Percentiles rank a stretch among this genome's conserved stretches.
phyloP scores from a whole-genome alignment of 2,797 vertebrate species.

The Heterohyrax brucei region DNA sequence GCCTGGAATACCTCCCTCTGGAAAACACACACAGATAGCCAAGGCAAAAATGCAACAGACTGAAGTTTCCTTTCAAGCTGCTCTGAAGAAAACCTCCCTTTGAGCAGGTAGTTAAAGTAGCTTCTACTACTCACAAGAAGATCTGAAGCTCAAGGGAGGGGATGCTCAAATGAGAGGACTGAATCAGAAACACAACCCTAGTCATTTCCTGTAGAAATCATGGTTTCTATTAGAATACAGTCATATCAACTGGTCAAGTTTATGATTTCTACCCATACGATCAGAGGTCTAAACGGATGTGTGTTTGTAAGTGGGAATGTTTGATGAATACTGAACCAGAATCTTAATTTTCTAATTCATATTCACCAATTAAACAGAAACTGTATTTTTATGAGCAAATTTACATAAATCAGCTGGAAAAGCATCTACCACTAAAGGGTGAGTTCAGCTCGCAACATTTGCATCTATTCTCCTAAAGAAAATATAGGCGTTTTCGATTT shows the following conservation, averaged over 20 bases:
- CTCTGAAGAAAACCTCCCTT: not conserved
- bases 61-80: not conserved
- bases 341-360: conserved; percentile 90
- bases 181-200: conserved; percentile 61
- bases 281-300: conserved; percentile 69
- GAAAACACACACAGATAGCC: not conserved
- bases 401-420: conserved; percentile 92
- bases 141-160: conserved; percentile 75
- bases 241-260: conserved; percentile 75
- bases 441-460: conserved; percentile 91
- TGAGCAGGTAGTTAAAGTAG: conserved; percentile 83
- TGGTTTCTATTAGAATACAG: conserved; percentile 21
- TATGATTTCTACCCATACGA: conserved; percentile 80
- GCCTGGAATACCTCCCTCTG: conserved; percentile 28
- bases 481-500: conserved; percentile 92
- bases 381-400: conserved; percentile 88
- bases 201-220: conserved; percentile 73
- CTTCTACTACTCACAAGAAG: conserved; percentile 49
- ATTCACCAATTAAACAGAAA: conserved; percentile 91
- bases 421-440: conserved; percentile 92
- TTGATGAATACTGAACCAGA: conserved; percentile 70
- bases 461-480: conserved; percentile 91
- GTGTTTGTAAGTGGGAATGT: conserved; percentile 76
- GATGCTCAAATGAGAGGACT: conserved; percentile 74
- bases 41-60: conserved; percentile 13